phyloP scores from a whole-genome alignment of 2,797 vertebrate genomes.

The Octomys mimax region DNA sequence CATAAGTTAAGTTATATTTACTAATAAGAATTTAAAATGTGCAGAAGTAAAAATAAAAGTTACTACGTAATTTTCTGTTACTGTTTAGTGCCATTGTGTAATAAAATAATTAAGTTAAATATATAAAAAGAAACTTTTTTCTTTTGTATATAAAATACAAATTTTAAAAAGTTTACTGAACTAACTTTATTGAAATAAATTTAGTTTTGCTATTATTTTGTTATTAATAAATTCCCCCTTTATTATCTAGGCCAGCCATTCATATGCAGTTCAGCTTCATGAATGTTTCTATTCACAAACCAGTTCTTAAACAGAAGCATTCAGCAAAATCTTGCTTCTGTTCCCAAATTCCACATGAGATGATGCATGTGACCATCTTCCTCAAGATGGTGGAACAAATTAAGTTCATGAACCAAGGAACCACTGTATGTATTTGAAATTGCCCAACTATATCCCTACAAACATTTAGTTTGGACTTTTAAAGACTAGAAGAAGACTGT shows the following conservation, averaged over 20 bases:
- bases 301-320: neutral
- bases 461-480: neutral
- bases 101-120: neutral
- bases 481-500: neutral
- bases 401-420: neutral
- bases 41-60: constrained; percentile 35
- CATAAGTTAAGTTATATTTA: constrained; percentile 8
- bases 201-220: constrained; percentile 6
- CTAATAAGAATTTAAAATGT: constrained; percentile 8
- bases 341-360: neutral
- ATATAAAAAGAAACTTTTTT: neutral
- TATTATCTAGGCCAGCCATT: neutral
- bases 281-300: neutral
- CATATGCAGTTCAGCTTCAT: neutral
- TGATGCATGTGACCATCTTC: neutral
- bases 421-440: neutral
- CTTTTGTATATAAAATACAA: constrained; percentile 14
- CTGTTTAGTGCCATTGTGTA: neutral
- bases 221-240: neutral
- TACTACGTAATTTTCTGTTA: neutral
- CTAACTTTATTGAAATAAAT: constrained; percentile 40
- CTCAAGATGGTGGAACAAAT: neutral
- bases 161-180: neutral
- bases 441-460: neutral
- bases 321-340: neutral